A percentile compares a stretch with the other conserved stretches of the same genome.
Conservation (phyloP, 1,140 invertebrate genomes). For the Drosophila melanica region DNA sequence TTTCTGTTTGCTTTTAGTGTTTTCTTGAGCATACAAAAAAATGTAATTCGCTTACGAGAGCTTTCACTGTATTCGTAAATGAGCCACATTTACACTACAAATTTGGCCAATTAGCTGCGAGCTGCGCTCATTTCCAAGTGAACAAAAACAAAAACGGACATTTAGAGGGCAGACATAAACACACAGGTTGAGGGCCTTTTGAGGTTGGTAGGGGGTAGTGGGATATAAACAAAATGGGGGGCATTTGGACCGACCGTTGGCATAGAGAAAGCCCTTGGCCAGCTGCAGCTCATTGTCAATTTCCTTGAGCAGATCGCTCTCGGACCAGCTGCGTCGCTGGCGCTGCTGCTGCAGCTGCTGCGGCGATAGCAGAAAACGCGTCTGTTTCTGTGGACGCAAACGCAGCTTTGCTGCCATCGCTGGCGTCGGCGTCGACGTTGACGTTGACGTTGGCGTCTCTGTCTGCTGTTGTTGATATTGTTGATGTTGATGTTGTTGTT, state of each 20-base stretch:
- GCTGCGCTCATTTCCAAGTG: slow-evolving; percentile 43
- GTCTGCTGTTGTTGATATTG: slow-evolving; percentile 1
- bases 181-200: not conserved
- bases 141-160: slow-evolving; percentile 24
- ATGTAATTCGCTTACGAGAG: too few species aligned
- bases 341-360: slow-evolving; percentile 71
- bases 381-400: slow-evolving; percentile 68
- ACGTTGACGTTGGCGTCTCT: slow-evolving; percentile 5
- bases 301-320: slow-evolving; percentile 87
- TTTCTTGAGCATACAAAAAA: too few species aligned
- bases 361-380: slow-evolving; percentile 73
- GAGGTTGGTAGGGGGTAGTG: too few species aligned
- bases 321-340: slow-evolving; percentile 77
- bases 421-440: slow-evolving; percentile 16
- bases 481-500: not conserved
- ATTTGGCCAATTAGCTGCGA: slow-evolving; percentile 45
- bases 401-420: slow-evolving; percentile 52
- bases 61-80: slow-evolving; percentile 13
- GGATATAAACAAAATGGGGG: slow-evolving; percentile 8
- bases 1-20: too few species aligned
- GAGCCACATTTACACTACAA: slow-evolving; percentile 1
- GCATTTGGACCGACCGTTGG: slow-evolving; percentile 73
- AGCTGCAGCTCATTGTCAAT: slow-evolving; percentile 87
- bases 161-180: slow-evolving; percentile 35
- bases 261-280: slow-evolving; percentile 87